Evolutionary conservation across 1,140 invertebrate genomes (phyloP), one percentile per base, ranked within the genome.

Genomic region (Daktulosphaira vitifoliae): DNA sequence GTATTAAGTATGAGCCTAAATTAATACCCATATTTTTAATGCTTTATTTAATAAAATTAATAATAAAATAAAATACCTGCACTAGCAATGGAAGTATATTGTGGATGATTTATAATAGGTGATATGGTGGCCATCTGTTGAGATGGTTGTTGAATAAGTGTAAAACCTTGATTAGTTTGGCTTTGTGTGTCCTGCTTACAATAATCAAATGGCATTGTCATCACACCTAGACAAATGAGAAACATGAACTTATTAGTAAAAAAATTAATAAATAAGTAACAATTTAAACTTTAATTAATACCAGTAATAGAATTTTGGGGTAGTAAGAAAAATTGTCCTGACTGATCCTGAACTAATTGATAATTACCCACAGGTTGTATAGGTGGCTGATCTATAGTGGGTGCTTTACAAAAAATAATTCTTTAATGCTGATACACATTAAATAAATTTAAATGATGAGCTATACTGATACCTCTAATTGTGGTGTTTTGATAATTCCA

Each of bases 31-130:
- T n/a, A 56, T n/a, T n/a, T n/a, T n/a, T n/a, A n/a, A n/a, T n/a
- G n/a, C n/a, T n/a, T n/a, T n/a, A n/a, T n/a, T n/a, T n/a, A n/a
- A n/a, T n/a, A n/a, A n/a, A n/a, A n/a, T n/a, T n/a, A n/a, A n/a
- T n/a, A n/a, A n/a, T n/a, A n/a, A n/a, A n/a, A n/a, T n/a, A n/a
- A 48, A 11, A 46, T 33, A 62, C 56, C 56, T 4, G 56, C 42
- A 46, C 56, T 62, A n/a, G 56, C 56, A 46, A 62, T 62, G 29
- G 56, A 62, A 1, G 56, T 62, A 22, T 62, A 62, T 6, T 62
- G 56, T 4, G 56, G 56, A 6, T 59, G 54, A 15, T 62, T 62
- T 37, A 62, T 48, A 5, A 62, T 62, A 6, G 56, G 56, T 0
- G 56, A 62, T 29, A 62, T n/a, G 26, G 56, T 48, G 18, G 56